Conservation (phyloP, 2,888 invertebrate species). For the Yponomeuta cagnagella region DNA sequence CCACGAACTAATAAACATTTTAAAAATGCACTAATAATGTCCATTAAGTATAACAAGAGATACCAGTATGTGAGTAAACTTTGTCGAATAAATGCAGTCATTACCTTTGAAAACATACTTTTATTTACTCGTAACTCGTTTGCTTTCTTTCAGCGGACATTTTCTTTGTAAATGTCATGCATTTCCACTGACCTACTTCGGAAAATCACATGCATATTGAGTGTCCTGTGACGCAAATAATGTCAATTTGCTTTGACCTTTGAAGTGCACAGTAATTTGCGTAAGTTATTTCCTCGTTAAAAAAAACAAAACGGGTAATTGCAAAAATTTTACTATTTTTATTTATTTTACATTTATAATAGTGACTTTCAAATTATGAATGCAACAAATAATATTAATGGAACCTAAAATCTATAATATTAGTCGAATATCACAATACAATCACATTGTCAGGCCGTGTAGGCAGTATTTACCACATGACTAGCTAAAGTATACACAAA, state of each 20-base stretch:
- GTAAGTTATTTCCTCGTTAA: not conserved
- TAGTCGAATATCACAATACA: not conserved
- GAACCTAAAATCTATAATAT: not conserved
- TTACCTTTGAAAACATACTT: not conserved
- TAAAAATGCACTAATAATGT: no score
- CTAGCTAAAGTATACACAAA: not conserved
- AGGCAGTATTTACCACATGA: not conserved
- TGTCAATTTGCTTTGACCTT: conserved; percentile 9
- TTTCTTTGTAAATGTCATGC: conserved; percentile 1
- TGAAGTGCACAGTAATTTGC: not conserved
- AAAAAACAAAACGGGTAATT: not conserved
- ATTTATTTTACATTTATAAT: conserved; percentile 6
- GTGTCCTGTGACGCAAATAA: not conserved
- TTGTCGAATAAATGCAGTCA: not conserved
- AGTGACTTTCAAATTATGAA: not conserved
- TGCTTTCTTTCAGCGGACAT: not conserved
- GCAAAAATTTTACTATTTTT: conserved; percentile 18
- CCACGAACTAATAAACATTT: no score
- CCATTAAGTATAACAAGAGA: no score
- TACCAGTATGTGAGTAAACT: not conserved
- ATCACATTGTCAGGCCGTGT: not conserved
- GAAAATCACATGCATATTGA: conserved; percentile 1
- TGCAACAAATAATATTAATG: not conserved
- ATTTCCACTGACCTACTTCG: not conserved
- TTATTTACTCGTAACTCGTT: not conserved